Evolutionary conservation across 1,140 invertebrate species (phyloP).

Genomic region (Pseudomyrmex dendroicus): DNA sequence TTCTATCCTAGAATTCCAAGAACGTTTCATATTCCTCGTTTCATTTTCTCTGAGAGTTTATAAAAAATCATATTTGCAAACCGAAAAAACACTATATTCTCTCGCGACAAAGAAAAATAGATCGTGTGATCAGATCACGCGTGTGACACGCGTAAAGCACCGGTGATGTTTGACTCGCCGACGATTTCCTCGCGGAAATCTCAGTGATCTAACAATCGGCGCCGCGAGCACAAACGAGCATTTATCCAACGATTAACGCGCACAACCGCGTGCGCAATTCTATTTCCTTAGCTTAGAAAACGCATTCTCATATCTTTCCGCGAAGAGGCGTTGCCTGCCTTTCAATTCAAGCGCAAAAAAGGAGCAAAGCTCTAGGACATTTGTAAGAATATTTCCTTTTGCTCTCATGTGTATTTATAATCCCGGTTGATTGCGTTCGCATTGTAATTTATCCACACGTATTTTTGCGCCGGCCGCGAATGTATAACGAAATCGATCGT

Average conservation of each 20-base stretch:
- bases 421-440: constrained; percentile 8
- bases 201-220: not conserved
- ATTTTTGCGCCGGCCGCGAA: not conserved
- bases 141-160: too few relatives aligned
- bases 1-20: too few relatives aligned
- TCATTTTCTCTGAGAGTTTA: too few relatives aligned
- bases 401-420: constrained; percentile 3
- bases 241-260: constrained; percentile 53
- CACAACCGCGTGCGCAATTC: constrained; percentile 61
- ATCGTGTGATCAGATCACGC: too few relatives aligned
- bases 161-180: not conserved
- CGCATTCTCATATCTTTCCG: constrained; percentile 66
- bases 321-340: constrained; percentile 58
- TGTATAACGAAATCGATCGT: constrained; percentile 43
- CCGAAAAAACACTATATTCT: too few relatives aligned
- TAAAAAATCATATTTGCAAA: too few relatives aligned
- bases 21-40: too few relatives aligned
- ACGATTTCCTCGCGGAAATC: constrained; percentile 5
- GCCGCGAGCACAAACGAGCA: constrained; percentile 22
- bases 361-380: constrained; percentile 11
- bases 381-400: constrained; percentile 20
- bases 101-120: too few relatives aligned
- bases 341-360: constrained; percentile 54
- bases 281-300: constrained; percentile 64
- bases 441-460: constrained; percentile 30